A percentile compares a stretch with the other conserved stretches of the same genome.
Conservation (phyloP, 1,140 invertebrate species). For the Hirudo medicinalis region DNA sequence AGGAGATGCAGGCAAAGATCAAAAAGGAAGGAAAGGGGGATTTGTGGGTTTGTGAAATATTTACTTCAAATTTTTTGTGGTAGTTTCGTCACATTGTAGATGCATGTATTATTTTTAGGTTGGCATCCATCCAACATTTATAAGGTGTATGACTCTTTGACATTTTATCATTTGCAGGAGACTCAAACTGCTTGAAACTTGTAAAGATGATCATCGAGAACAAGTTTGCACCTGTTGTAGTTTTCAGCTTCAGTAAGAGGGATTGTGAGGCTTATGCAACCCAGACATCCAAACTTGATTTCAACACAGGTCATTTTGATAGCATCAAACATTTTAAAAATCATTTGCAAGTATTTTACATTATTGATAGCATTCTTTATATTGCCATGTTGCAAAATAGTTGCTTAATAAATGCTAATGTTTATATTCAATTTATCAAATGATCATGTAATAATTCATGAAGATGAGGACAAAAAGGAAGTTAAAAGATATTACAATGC, state of each 20-base stretch:
- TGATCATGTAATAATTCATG: no score
- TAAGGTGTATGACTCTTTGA: no score
- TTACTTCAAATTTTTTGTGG: no score
- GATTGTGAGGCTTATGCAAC: conserved; percentile 93
- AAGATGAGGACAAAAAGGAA: conserved; percentile 77
- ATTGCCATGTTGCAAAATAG: no score
- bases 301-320: conserved; percentile 59
- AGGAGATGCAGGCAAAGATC: conserved; percentile 43
- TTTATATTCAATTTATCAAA: no score
- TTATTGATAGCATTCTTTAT: no score
- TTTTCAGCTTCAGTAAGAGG: conserved; percentile 97
- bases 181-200: conserved; percentile 85
- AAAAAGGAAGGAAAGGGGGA: conserved; percentile 37
- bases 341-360: neutral
- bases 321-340: conserved; percentile 21
- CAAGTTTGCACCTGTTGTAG: conserved; percentile 91
- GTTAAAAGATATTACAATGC: conserved; percentile 95
- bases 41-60: conserved; percentile 42
- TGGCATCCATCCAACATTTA: no score
- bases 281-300: conserved; percentile 89
- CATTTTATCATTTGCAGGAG: conserved; percentile 35
- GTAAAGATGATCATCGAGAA: conserved; percentile 98
- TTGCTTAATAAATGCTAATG: no score
- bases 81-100: conserved; percentile 31
- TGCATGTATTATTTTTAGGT: no score